Conservation (phyloP, 2,888 invertebrate genomes). For the Agrilus mali region DNA sequence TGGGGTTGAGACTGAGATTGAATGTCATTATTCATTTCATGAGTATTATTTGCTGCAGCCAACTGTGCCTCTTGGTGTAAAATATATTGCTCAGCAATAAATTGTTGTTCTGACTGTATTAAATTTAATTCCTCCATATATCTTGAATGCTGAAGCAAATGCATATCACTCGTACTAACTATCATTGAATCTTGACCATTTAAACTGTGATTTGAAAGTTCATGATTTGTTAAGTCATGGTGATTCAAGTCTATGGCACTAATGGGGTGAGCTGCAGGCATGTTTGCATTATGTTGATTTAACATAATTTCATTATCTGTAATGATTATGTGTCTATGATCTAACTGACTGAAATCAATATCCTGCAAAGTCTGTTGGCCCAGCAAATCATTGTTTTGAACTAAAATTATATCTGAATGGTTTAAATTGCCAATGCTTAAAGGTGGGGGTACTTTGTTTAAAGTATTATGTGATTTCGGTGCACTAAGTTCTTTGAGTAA, state of each 20-base stretch:
- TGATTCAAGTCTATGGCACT: slow-evolving; percentile 27
- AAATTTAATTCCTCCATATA: slow-evolving; percentile 22
- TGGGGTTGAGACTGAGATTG: no score
- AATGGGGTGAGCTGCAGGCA: slow-evolving; percentile 22
- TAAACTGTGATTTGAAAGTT: slow-evolving; percentile 27
- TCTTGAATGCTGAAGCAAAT: slow-evolving; percentile 16
- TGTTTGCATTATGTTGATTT: slow-evolving; percentile 22
- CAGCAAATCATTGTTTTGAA: slow-evolving; percentile 23
- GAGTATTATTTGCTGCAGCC: no score
- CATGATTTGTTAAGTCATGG: slow-evolving; percentile 26
- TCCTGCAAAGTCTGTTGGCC: slow-evolving; percentile 23
- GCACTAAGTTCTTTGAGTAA: slow-evolving; percentile 26
- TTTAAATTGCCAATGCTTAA: slow-evolving; percentile 17
- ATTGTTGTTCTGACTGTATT: slow-evolving; percentile 24
- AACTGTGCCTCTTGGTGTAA: slow-evolving; percentile 14
- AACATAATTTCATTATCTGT: slow-evolving; percentile 28
- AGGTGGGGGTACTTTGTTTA: slow-evolving; percentile 14
- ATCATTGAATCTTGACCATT: slow-evolving; percentile 21
- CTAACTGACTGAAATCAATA: slow-evolving; percentile 24
- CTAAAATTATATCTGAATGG: slow-evolving; percentile 24
- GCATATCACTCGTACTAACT: slow-evolving; percentile 14
- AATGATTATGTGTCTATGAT: slow-evolving; percentile 24
- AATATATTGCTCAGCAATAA: slow-evolving; percentile 21
- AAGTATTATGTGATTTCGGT: slow-evolving; percentile 11
- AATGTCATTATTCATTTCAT: no score